A percentile compares a stretch with the other conserved stretches of the same genome.
phyloP scores from a whole-genome alignment of 2,113 vertebrate genomes.

The Synchiropus splendidus region DNA sequence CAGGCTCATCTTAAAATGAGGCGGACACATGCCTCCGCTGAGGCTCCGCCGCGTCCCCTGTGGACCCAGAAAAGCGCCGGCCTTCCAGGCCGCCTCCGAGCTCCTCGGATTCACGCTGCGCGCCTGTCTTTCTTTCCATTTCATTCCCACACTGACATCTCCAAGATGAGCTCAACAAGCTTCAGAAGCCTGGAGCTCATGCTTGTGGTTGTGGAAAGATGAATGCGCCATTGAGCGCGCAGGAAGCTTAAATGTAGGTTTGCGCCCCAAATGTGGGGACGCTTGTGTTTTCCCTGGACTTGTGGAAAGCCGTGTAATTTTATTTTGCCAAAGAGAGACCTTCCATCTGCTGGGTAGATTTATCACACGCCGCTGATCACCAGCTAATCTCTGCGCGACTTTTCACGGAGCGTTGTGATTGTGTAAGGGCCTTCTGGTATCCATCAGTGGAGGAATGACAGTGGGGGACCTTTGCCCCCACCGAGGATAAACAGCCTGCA shows the following conservation, averaged over 20 bases:
- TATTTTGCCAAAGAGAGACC: no score
- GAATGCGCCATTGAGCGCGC: conserved; percentile 40
- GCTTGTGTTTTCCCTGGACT: conserved; percentile 19
- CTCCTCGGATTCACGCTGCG: neutral
- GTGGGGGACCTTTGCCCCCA: conserved; percentile 13
- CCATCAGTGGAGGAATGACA: neutral
- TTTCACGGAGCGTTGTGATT: no score
- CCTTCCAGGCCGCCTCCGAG: no score
- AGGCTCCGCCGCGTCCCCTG: no score
- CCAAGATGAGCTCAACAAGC: conserved; percentile 21
- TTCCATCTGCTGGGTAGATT: no score
- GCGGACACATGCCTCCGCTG: no score
- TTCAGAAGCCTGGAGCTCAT: conserved; percentile 12
- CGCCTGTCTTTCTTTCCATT: neutral
- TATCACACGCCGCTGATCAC: no score
- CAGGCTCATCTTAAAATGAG: no score
- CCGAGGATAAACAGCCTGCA: neutral
- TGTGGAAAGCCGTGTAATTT: conserved; percentile 23
- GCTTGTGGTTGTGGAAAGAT: conserved; percentile 44
- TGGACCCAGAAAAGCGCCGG: no score
- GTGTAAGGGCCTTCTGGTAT: neutral
- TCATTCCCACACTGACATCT: conserved; percentile 13
- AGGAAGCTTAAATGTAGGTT: conserved; percentile 36
- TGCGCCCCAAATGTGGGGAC: conserved; percentile 18
- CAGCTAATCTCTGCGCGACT: no score